phyloP scores from a whole-genome alignment of 2,797 vertebrate genomes.

The Mormyrops boulengeri region DNA sequence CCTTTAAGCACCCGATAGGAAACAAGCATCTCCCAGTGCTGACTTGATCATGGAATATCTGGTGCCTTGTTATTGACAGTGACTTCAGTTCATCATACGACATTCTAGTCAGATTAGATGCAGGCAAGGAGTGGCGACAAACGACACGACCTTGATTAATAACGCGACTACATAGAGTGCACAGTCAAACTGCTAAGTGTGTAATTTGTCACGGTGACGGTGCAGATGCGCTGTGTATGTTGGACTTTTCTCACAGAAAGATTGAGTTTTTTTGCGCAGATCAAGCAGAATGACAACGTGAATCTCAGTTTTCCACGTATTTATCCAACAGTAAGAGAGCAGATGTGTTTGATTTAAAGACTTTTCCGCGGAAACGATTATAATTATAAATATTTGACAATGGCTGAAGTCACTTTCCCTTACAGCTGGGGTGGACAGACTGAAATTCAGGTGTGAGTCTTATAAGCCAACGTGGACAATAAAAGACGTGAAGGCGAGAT shows the following conservation, averaged over 20 bases:
- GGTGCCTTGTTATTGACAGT: neutral
- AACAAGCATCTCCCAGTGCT: neutral
- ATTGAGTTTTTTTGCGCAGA: neutral
- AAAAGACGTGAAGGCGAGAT: neutral
- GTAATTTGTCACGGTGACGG: neutral
- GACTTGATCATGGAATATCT: neutral
- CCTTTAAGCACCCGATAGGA: neutral
- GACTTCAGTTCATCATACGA: neutral
- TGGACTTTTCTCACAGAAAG: neutral
- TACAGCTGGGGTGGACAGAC: neutral
- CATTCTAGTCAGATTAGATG: neutral
- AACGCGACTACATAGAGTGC: neutral
- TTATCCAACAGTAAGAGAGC: neutral
- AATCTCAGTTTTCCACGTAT: neutral
- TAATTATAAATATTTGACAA: neutral
- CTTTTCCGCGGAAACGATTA: neutral
- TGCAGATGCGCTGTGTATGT: neutral
- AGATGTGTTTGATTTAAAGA: neutral
- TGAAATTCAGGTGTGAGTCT: neutral
- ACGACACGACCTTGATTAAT: neutral
- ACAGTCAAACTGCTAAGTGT: neutral
- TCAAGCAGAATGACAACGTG: neutral
- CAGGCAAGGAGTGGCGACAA: neutral
- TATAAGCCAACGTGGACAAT: neutral
- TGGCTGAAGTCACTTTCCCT: neutral